phyloP scores from a whole-genome alignment of 2,113 vertebrate genomes.

The Macrotis lagotis region DNA sequence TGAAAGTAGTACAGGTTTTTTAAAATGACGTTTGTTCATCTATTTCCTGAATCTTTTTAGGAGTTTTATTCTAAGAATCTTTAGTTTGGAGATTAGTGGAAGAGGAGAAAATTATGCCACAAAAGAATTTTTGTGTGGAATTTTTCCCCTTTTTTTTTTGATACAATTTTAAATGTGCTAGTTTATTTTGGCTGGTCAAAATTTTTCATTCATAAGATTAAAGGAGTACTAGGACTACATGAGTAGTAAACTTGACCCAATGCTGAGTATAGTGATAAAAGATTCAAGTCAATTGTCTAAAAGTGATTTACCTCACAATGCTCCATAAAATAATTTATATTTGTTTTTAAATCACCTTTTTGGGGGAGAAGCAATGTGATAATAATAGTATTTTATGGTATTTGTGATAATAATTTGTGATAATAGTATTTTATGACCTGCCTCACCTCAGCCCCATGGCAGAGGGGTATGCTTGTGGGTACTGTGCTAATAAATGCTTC shows the following conservation, averaged over 20 bases:
- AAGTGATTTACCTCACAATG: constrained; percentile 14
- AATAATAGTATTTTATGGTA: not conserved
- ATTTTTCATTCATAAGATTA: constrained; percentile 41
- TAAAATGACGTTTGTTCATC: constrained; percentile 8
- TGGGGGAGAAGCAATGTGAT: not conserved
- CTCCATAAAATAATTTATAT: not conserved
- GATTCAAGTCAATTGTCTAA: not conserved
- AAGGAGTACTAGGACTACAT: constrained; percentile 6
- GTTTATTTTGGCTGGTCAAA: constrained; percentile 10
- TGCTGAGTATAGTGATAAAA: constrained; percentile 23
- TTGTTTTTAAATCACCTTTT: not conserved
- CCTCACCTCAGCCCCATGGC: too few relatives aligned
- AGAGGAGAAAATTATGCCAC: constrained; percentile 32
- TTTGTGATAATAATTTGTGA: too few relatives aligned
- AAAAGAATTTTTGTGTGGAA: constrained; percentile 75
- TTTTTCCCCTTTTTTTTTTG: constrained; percentile 56
- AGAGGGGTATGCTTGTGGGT: too few relatives aligned
- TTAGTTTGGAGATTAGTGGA: constrained; percentile 37
- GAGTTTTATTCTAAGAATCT: constrained; percentile 58
- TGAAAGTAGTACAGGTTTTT: not conserved
- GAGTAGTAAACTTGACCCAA: constrained; percentile 13
- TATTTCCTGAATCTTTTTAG: not conserved
- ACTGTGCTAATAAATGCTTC: not conserved
- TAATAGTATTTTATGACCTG: too few relatives aligned
- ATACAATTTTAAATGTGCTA: not conserved